Evolutionary conservation across 2,888 invertebrate species (phyloP).

Genomic region (Oxystoma pomonae): DNA sequence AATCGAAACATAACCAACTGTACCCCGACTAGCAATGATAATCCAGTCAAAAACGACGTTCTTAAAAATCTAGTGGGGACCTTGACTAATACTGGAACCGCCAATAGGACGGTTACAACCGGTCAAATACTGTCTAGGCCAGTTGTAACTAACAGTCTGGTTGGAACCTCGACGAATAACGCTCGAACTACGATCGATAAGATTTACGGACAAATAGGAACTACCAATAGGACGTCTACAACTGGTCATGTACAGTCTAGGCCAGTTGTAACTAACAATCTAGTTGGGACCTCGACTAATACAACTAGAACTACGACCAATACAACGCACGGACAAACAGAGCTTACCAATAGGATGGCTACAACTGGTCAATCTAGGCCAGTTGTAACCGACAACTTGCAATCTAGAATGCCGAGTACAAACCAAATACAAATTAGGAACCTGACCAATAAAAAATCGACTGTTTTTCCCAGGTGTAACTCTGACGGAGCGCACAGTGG

Average conservation of each 20-base stretch:
- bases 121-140: too few relatives aligned
- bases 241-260: neutral
- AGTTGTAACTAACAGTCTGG: neutral
- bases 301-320: too few relatives aligned
- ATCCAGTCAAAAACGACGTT: neutral
- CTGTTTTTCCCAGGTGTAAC: constrained; percentile 24
- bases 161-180: neutral
- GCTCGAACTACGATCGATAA: neutral
- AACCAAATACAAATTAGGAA: neutral
- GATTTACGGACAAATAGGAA: neutral
- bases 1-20: neutral
- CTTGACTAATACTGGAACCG: neutral
- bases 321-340: neutral
- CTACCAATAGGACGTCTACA: neutral
- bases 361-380: too few relatives aligned
- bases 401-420: too few relatives aligned
- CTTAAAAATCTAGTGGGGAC: neutral
- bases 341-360: too few relatives aligned
- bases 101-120: too few relatives aligned
- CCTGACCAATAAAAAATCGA: constrained; percentile 13
- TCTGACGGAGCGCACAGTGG: constrained; percentile 16
- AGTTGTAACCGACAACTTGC: too few relatives aligned
- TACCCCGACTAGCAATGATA: neutral
- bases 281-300: too few relatives aligned
- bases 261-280: too few relatives aligned